phyloP scores from a whole-genome alignment of 1,140 invertebrate species.

The Cataglyphis hispanica region DNA sequence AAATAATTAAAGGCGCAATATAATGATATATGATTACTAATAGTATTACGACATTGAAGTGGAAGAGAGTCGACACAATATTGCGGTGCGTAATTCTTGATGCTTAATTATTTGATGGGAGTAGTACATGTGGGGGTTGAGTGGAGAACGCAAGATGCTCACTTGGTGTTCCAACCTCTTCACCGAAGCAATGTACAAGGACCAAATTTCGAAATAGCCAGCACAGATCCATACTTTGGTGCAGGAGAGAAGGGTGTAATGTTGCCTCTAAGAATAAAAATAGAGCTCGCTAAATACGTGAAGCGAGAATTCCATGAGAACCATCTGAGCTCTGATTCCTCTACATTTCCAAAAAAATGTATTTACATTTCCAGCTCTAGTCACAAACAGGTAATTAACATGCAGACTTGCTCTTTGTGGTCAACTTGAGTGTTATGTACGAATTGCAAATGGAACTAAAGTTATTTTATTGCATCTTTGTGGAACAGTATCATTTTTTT shows the following conservation, averaged over 20 bases:
- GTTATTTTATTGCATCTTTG: background rate
- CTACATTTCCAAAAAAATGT: constrained; percentile 86
- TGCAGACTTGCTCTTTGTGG: constrained; percentile 85
- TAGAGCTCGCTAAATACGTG: constrained; percentile 82
- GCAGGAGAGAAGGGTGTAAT: constrained; percentile 86
- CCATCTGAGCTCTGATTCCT: constrained; percentile 87
- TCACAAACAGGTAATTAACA: constrained; percentile 84
- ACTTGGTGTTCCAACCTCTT: constrained; percentile 79
- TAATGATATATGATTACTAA: background rate
- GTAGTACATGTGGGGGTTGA: constrained; percentile 74
- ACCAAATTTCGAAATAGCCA: constrained; percentile 81
- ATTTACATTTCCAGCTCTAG: constrained; percentile 86
- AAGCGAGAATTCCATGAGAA: constrained; percentile 85
- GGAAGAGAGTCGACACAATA: constrained; percentile 50
- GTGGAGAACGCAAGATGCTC: constrained; percentile 77
- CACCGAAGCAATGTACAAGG: constrained; percentile 79
- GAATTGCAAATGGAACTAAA: constrained; percentile 76
- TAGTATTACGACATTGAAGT: constrained; percentile 4
- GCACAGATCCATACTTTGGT: constrained; percentile 86
- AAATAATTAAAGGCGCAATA: background rate
- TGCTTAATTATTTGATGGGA: constrained; percentile 75
- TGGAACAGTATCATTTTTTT: background rate
- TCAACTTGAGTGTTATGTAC: constrained; percentile 75
- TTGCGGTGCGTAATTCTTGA: constrained; percentile 78
- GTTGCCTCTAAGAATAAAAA: constrained; percentile 80